A percentile compares a stretch with the other conserved stretches of the same genome.
phyloP scores from a whole-genome alignment of 1,140 invertebrate species.

The Helicoverpa armigera region DNA sequence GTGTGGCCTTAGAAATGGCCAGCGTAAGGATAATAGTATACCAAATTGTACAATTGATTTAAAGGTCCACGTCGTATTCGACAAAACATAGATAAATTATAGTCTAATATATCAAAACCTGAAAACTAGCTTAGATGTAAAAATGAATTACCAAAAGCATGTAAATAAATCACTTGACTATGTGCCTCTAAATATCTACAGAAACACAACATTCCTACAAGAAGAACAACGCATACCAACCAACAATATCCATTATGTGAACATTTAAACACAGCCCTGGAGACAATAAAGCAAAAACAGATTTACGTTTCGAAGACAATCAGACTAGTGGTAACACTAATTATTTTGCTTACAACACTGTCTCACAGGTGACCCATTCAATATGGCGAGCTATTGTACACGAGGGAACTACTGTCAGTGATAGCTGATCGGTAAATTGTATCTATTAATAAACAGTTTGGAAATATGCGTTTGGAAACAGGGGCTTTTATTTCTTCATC shows the following conservation, averaged over 20 bases:
- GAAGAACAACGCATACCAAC: not conserved
- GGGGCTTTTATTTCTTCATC: not conserved
- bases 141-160: no score
- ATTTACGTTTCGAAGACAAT: constrained; percentile 24
- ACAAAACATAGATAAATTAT: no score
- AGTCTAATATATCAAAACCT: no score
- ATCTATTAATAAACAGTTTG: constrained; percentile 22
- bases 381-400: constrained; percentile 35
- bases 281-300: constrained; percentile 37
- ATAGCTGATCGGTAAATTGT: constrained; percentile 36
- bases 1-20: no score
- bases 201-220: not conserved
- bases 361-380: constrained; percentile 41
- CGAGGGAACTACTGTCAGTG: constrained; percentile 38
- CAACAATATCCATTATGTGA: constrained; percentile 36
- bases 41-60: no score
- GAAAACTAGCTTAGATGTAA: no score
- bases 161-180: no score
- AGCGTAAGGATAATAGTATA: no score
- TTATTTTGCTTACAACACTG: constrained; percentile 45
- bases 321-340: constrained; percentile 21
- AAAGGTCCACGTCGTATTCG: no score
- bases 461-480: not conserved
- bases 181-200: no score
- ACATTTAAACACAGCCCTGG: constrained; percentile 15